These are phyloP conservation scores for Bothrops jararaca DNA, from an alignment of 2,113 vertebrate species.

Conservation along the genomic window DNA sequence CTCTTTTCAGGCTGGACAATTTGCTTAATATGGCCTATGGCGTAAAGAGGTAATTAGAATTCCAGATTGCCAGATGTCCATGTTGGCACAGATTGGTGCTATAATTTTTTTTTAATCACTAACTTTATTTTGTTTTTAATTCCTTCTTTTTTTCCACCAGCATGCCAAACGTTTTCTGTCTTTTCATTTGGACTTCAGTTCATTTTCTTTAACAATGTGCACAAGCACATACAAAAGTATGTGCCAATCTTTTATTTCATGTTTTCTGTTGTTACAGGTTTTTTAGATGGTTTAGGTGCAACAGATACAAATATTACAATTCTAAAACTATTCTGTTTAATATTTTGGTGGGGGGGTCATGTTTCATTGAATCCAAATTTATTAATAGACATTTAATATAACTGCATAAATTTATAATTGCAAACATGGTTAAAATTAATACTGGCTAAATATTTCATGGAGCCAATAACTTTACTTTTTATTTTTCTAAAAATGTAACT, in stretches of 20 bases:
- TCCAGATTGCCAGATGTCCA: slow-evolving; percentile 99
- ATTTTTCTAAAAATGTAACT: slow-evolving; percentile 54
- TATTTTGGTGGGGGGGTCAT: neutral
- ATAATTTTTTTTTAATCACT: slow-evolving; percentile 81
- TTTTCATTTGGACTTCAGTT: slow-evolving; percentile 81
- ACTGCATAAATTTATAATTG: slow-evolving; percentile 34
- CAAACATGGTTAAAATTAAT: slow-evolving; percentile 49
- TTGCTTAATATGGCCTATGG: slow-evolving; percentile 99
- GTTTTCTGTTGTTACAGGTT: slow-evolving; percentile 79
- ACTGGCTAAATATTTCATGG: slow-evolving; percentile 33
- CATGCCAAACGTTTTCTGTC: slow-evolving; percentile 76
- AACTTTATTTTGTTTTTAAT: slow-evolving; percentile 79
- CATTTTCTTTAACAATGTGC: slow-evolving; percentile 74
- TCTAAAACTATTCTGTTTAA: slow-evolving; percentile 32
- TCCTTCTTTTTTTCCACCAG: slow-evolving; percentile 82
- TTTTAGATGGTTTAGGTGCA: slow-evolving; percentile 77
- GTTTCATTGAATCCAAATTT: slow-evolving; percentile 22
- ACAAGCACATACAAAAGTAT: slow-evolving; percentile 50
- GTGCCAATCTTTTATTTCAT: slow-evolving; percentile 64
- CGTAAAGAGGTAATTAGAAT: slow-evolving; percentile 99
- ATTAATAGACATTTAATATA: slow-evolving; percentile 10
- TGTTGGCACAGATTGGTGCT: slow-evolving; percentile 93
- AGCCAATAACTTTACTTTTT: neutral
- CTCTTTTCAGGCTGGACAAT: slow-evolving; percentile 99
- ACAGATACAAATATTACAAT: slow-evolving; percentile 62